Evolutionary conservation across 2,113 vertebrate species (phyloP).

Genomic region (Climacteris rufus): DNA sequence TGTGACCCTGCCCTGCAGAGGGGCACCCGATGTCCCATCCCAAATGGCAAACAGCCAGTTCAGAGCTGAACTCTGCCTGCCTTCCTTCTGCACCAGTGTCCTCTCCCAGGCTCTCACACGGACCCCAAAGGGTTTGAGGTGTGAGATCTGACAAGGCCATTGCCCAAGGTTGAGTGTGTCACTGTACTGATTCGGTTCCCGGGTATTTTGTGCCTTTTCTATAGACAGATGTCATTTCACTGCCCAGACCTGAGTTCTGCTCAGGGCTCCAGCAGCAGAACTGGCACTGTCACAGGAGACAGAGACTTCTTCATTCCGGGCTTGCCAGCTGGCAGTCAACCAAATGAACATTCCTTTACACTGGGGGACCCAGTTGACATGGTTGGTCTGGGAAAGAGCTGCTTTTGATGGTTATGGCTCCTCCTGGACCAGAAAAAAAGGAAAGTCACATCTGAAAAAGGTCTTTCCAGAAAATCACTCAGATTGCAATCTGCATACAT

Average conservation of each 20-base stretch:
- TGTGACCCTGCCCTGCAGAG: not conserved
- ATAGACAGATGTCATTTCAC: not conserved
- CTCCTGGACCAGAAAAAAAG: not conserved
- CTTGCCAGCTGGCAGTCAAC: not conserved
- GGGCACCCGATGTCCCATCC: not conserved
- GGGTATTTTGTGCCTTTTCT: not conserved
- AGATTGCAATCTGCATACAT: not conserved
- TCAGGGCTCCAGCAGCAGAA: not conserved
- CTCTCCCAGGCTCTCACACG: not conserved
- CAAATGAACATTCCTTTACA: not conserved
- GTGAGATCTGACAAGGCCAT: not conserved
- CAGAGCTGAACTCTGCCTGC: not conserved
- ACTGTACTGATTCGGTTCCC: not conserved
- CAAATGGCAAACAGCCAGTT: not conserved
- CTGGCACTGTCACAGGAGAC: not conserved
- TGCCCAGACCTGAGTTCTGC: not conserved
- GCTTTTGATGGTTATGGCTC: not conserved
- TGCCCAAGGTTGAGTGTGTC: not conserved
- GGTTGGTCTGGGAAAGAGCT: not conserved
- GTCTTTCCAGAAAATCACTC: not conserved
- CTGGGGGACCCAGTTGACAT: not conserved
- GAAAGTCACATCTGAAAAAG: not conserved
- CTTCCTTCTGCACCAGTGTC: not conserved
- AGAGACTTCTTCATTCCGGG: not conserved
- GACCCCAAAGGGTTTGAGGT: not conserved